Conservation (phyloP, 2,888 invertebrate species). For the Eupithecia vulgata region DNA sequence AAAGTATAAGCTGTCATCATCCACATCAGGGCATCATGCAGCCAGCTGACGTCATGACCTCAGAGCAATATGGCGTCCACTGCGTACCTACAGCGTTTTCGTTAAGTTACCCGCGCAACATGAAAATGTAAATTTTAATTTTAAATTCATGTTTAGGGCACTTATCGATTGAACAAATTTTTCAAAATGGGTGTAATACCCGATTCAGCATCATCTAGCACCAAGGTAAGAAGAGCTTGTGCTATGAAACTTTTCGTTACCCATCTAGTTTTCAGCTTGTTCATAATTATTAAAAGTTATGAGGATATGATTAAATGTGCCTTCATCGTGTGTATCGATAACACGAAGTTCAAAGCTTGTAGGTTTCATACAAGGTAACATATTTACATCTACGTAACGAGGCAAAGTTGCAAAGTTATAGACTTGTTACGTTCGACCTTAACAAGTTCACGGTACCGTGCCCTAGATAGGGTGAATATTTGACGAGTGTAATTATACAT, state of each 20-base stretch:
- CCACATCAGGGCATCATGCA: too few relatives aligned
- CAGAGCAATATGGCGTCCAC: too few relatives aligned
- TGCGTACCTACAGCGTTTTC: too few relatives aligned
- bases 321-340: neutral
- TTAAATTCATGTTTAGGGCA: too few relatives aligned
- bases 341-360: constrained; percentile 17
- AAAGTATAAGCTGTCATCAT: too few relatives aligned
- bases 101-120: too few relatives aligned
- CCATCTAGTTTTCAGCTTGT: neutral
- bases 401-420: constrained; percentile 29
- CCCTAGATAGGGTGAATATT: constrained; percentile 21
- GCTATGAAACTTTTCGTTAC: neutral
- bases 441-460: constrained; percentile 31
- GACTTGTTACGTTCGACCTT: constrained; percentile 37
- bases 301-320: neutral
- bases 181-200: too few relatives aligned
- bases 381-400: constrained; percentile 35
- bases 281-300: neutral
- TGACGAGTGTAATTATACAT: constrained; percentile 9
- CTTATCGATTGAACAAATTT: too few relatives aligned
- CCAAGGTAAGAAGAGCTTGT: too few relatives aligned
- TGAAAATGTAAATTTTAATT: too few relatives aligned
- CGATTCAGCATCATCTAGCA: too few relatives aligned
- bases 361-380: constrained; percentile 38
- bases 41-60: too few relatives aligned